Conservation (phyloP, 2,797 vertebrate genomes). For the Sphenopsis melanotis region DNA sequence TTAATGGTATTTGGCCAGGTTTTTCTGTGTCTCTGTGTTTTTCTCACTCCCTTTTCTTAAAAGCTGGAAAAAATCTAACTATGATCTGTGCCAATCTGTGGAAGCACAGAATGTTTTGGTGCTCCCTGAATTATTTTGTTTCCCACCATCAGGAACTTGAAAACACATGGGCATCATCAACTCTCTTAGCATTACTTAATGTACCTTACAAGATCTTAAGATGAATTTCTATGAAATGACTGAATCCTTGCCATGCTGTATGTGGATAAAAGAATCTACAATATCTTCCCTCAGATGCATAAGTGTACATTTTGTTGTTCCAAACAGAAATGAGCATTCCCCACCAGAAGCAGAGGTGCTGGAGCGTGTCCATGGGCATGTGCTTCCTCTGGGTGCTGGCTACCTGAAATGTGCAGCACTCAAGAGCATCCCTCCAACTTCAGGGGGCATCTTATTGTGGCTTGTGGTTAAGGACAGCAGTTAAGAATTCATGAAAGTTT, state of each 20-base stretch:
- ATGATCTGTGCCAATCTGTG: background rate
- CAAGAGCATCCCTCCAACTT: background rate
- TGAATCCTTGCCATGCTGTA: background rate
- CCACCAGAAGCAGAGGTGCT: background rate
- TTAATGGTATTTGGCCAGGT: background rate
- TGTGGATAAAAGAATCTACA: background rate
- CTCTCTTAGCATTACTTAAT: background rate
- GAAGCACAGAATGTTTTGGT: background rate
- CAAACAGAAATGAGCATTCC: background rate
- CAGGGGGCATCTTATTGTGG: background rate
- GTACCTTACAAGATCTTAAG: background rate
- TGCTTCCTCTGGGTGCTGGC: background rate
- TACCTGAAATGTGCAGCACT: background rate
- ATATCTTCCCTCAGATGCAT: background rate
- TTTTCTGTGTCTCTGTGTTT: background rate
- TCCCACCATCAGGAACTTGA: background rate
- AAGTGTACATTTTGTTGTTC: background rate
- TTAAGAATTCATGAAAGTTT: background rate
- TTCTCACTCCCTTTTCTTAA: background rate
- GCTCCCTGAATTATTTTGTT: background rate
- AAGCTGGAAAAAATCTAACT: background rate
- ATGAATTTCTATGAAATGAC: background rate
- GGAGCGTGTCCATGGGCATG: accelerated
- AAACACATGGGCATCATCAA: background rate
- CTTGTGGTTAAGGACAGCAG: background rate